phyloP scores from a whole-genome alignment of 2,888 invertebrate genomes.

The Mimas tiliae region DNA sequence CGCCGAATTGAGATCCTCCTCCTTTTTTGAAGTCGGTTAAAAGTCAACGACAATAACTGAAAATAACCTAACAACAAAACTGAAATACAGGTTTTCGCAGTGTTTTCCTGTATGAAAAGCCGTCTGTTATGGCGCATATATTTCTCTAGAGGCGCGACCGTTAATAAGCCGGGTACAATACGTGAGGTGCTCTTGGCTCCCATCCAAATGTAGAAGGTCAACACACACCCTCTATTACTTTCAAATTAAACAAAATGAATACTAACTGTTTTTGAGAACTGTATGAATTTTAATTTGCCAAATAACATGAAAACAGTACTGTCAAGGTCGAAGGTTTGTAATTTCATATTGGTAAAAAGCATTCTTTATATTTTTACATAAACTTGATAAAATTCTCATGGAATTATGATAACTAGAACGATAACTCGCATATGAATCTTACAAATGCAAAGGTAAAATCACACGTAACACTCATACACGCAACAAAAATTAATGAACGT shows the following conservation, averaged over 20 bases:
- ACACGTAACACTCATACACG: too few species aligned
- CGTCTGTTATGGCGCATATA: not conserved
- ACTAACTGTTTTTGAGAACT: not conserved
- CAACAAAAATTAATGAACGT: too few species aligned
- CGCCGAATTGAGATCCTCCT: too few species aligned
- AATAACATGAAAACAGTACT: not conserved
- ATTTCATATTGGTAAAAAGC: not conserved
- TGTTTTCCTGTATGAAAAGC: not conserved
- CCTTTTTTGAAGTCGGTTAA: too few species aligned
- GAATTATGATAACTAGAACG: too few species aligned
- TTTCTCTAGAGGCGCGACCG: slow-evolving; percentile 23
- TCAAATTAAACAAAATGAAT: slow-evolving; percentile 12
- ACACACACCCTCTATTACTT: slow-evolving; percentile 18
- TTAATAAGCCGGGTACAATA: slow-evolving; percentile 20
- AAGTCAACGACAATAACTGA: too few species aligned
- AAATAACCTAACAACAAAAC: too few species aligned
- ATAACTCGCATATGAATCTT: too few species aligned
- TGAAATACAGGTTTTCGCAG: not conserved
- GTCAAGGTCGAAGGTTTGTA: not conserved
- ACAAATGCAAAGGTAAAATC: too few species aligned
- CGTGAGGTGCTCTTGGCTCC: slow-evolving; percentile 6
- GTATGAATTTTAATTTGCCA: not conserved
- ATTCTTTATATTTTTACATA: too few species aligned
- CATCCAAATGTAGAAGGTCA: slow-evolving; percentile 17
- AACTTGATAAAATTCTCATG: too few species aligned